phyloP scores from a whole-genome alignment of 2,797 vertebrate genomes.

The Trachops cirrhosus region DNA sequence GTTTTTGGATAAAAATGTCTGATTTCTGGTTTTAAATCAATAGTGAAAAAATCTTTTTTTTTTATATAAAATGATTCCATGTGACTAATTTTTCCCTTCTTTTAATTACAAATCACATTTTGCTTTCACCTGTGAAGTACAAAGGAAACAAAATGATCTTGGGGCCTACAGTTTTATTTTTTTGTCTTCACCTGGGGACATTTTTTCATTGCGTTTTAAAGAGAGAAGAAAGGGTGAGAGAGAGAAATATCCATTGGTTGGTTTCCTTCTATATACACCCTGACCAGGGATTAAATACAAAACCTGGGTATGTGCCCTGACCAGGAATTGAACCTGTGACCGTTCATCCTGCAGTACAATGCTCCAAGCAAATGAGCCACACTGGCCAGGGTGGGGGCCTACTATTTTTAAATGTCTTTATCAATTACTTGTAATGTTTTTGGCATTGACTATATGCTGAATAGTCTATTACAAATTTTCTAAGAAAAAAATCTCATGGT shows the following conservation, averaged over 20 bases:
- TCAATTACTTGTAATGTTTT: conserved; percentile 8
- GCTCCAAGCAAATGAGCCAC: neutral
- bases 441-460: neutral
- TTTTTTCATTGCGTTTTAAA: neutral
- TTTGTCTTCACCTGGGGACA: neutral
- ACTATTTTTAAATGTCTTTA: neutral
- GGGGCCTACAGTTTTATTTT: neutral
- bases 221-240: too few species aligned
- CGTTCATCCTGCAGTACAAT: accelerated
- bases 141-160: neutral
- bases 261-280: neutral
- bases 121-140: neutral
- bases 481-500: neutral
- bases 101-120: conserved; percentile 15
- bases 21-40: conserved; percentile 13
- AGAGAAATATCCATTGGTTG: neutral
- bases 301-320: neutral
- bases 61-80: neutral
- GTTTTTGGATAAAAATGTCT: conserved; percentile 6
- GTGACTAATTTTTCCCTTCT: neutral
- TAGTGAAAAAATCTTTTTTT: neutral
- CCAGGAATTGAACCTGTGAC: neutral
- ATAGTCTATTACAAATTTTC: neutral
- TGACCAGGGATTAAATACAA: neutral
- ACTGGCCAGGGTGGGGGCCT: neutral